Evolutionary conservation across 2,888 invertebrate species (phyloP).

Genomic region (Ophion ventricosus): DNA sequence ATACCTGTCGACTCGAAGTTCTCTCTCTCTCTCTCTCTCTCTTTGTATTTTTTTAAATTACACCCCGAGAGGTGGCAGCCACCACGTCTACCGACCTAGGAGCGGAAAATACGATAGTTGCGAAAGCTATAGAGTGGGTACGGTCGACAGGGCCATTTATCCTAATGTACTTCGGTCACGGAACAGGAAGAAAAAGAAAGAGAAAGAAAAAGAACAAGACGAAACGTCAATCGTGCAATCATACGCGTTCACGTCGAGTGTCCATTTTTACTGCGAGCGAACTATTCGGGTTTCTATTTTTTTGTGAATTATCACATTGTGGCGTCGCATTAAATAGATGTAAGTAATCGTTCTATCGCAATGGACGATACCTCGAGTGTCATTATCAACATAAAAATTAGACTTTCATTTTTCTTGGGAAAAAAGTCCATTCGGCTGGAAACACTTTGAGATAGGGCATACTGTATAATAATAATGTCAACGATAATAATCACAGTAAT

Average conservation of each 20-base stretch:
- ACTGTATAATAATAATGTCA: not conserved
- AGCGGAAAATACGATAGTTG: constrained; percentile 21
- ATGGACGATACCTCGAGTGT: not conserved
- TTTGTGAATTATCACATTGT: not conserved
- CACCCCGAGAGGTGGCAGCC: not conserved
- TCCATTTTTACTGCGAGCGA: not conserved
- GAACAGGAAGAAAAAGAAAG: not conserved
- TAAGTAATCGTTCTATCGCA: not conserved
- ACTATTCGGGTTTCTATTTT: not conserved
- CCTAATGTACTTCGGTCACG: constrained; percentile 5
- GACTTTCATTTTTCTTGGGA: not conserved
- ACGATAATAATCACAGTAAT: not conserved
- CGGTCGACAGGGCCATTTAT: constrained; percentile 18
- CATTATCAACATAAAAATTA: not conserved
- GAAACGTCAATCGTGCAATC: constrained; percentile 16
- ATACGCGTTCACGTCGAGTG: not conserved
- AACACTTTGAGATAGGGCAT: not conserved
- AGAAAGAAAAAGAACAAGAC: not conserved
- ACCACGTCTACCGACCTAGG: constrained; percentile 13
- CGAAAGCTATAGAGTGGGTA: not conserved
- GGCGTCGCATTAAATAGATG: not conserved
- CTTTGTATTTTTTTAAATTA: constrained; percentile 14
- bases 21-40: not conserved
- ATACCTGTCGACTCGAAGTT: not conserved
- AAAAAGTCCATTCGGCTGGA: not conserved